phyloP scores from a whole-genome alignment of 2,113 vertebrate genomes.

The Prietella phreatophila region DNA sequence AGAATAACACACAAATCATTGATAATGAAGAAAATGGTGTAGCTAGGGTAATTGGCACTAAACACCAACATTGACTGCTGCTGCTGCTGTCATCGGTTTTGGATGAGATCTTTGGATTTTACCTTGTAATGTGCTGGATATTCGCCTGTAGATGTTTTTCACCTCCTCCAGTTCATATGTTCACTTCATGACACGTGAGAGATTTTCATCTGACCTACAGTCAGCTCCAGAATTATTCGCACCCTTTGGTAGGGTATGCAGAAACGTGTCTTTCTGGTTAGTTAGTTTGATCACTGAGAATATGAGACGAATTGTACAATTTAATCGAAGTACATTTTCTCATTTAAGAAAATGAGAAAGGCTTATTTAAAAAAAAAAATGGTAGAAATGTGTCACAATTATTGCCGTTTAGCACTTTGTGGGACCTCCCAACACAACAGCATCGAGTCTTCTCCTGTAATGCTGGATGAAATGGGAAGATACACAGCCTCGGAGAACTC shows the following conservation, averaged over 20 bases:
- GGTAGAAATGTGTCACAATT: neutral
- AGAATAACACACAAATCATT: neutral
- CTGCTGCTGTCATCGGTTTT: neutral
- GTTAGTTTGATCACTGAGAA: neutral
- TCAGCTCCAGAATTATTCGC: constrained; percentile 3
- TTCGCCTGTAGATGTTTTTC: neutral
- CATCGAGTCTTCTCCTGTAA: neutral
- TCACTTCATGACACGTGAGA: neutral
- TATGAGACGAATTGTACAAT: neutral
- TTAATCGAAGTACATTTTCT: neutral
- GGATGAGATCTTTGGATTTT: neutral
- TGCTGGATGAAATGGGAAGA: neutral
- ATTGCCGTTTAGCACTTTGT: neutral
- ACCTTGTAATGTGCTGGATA: neutral
- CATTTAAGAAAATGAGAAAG: neutral
- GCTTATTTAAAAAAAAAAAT: neutral
- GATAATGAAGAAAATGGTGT: neutral
- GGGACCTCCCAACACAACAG: neutral
- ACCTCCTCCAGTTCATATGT: constrained; percentile 9
- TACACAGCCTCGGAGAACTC: neutral
- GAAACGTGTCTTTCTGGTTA: neutral
- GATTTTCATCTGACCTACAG: neutral
- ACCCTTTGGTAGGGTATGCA: neutral
- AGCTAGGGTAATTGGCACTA: neutral
- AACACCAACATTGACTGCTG: neutral